phyloP scores from a whole-genome alignment of 2,113 vertebrate genomes.

The Athene noctua region DNA sequence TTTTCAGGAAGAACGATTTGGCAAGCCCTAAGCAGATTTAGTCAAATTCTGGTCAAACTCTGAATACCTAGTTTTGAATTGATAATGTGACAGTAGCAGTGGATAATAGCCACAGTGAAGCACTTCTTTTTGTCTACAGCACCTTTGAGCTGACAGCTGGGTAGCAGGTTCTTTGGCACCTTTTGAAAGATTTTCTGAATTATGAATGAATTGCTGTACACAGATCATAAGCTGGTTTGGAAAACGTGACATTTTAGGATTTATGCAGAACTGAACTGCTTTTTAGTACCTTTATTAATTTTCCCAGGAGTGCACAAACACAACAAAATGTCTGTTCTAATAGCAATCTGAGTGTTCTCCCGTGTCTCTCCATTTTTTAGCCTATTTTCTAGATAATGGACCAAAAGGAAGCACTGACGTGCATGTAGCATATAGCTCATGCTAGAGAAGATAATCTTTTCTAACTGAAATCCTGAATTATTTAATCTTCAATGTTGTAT shows the following conservation, averaged over 20 bases:
- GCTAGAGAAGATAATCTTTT: not conserved
- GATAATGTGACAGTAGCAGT: not conserved
- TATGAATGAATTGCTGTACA: not conserved
- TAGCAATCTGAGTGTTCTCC: not conserved
- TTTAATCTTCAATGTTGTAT: not conserved
- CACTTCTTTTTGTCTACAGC: not conserved
- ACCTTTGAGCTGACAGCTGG: not conserved
- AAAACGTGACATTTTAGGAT: not conserved
- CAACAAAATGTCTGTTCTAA: not conserved
- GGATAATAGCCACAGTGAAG: rapidly evolving
- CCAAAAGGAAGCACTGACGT: not conserved
- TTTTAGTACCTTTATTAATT: not conserved
- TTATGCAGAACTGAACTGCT: not conserved
- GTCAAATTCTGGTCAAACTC: not conserved
- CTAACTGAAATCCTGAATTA: not conserved
- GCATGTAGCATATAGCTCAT: not conserved
- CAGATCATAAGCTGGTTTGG: not conserved
- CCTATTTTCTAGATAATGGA: not conserved
- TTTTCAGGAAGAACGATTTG: not conserved
- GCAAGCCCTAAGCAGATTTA: not conserved
- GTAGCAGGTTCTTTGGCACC: not conserved
- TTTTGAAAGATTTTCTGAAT: not conserved
- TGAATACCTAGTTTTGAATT: not conserved
- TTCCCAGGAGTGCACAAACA: not conserved
- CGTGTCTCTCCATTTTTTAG: not conserved